Evolutionary conservation across 2,113 vertebrate species (phyloP), one percentile per base, ranked within the genome.

Genomic region (Prunella fulvescens): DNA sequence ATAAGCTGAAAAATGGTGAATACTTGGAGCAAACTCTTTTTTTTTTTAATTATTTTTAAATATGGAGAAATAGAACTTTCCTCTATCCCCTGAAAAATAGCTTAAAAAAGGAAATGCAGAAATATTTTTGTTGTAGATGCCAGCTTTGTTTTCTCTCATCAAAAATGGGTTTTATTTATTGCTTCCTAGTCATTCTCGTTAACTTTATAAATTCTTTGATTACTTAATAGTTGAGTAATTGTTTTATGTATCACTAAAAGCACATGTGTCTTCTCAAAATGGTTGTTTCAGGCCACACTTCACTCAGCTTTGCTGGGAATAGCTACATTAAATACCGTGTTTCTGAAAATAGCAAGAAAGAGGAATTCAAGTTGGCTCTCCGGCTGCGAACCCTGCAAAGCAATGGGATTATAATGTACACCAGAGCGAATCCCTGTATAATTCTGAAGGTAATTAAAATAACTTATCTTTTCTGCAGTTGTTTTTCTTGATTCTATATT

Each of bases 271-370:
- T 97, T 92, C 61, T 97, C 92, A n/a, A 91, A 92, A 96, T 85
- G 94, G 22, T 97, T 93, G 93, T 96, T 97, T 82, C 98, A 99
- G 99, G 99, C 73, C 99, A 99, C 90, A 98, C 99, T 39, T 99
- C 99, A 67, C 98, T 99, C 95, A 99, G 99, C 92, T 99, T 99
- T 98, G 98, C 99, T 86, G 99, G 99, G 51, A 99, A 99, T 98
- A 99, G 99, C 97, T 99, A 99, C 96, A 99, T 99, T 90, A 99
- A 99, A 97, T 99, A 99, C 96, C 97, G 98, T 19, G 98, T 99
- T 91, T 98, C 98, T 44, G 99, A 99, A 86, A 97, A 97, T 35
- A 98, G 98, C 95, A 98, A 98, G 97, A 98, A 97, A 17, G 98
- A 98, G 70, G 98, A 99, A 97, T 98, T 99, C 97, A 99, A 98